Base-by-base conservation (phyloP, 2,113 vertebrate genomes). In the Oreocharis arfaki region DNA sequence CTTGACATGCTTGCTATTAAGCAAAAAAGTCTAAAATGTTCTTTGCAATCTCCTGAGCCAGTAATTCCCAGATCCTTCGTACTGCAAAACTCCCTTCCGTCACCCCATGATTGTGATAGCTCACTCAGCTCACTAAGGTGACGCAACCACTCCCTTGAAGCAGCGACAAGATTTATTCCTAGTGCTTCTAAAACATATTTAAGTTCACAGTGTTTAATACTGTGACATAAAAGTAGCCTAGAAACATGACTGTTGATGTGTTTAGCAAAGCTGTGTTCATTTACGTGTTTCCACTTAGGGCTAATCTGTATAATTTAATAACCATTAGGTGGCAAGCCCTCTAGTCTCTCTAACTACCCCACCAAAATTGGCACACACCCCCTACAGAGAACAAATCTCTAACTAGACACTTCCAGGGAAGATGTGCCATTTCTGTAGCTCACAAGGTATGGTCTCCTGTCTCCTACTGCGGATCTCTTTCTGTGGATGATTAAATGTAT, bases 71-170 rank as follows among this genome's bases (percentile, higher is more conserved):
- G 35, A 89, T 78, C 39, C 52, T 87, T 88, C 18, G 10, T 84
- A 57, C 69, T 67, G 65, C 80, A 87, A 91, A 96, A 93, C 92
- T 93, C 88, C 74, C 60, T 89, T 35, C 35, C 77, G 20, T 68
- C 60, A 78, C 33, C 16, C 30, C 74, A 26, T 12, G 10, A 73
- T 81, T 81, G 70, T 33, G 46, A 79, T 26, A 75, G 28, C 10
- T 79, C n/a, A 13, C 69, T 78, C 75, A 78, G 21, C 8, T 81
- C 49, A 37, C 53, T 26, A 24, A 27, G 22, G 20, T 63, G 50
- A 87, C 75, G 52, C 41, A 94, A 77, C 8, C 32, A 61, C 14
- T 24, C 47, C 68, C 37, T 49, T 67, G 65, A 20, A 87, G 8
- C 26, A 81, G 28, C 3, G 21, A 59, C 7, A 74, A 86, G 57